phyloP scores from a whole-genome alignment of 2,888 invertebrate species.

The Eupithecia tripunctaria region DNA sequence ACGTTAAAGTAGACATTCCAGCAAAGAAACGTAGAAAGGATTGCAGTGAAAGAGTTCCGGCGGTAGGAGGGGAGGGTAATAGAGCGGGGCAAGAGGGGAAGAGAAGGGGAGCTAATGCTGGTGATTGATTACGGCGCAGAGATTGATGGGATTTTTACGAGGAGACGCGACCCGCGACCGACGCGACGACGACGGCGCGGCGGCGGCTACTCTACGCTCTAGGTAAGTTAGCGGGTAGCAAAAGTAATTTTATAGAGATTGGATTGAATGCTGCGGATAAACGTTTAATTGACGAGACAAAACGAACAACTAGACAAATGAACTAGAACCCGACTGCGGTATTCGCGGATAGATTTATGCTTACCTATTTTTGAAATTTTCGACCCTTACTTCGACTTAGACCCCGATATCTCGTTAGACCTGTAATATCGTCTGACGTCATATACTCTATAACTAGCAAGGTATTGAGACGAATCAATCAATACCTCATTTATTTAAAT shows the following conservation, averaged over 20 bases:
- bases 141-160: constrained; percentile 65
- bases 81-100: constrained; percentile 2
- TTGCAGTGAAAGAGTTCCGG: not conserved
- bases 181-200: constrained; percentile 9
- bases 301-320: no score
- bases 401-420: no score
- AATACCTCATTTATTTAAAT: no score
- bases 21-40: constrained; percentile 14
- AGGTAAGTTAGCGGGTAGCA: not conserved
- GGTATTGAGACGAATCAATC: no score
- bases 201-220: not conserved
- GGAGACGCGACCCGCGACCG: constrained; percentile 31
- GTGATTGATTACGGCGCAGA: constrained; percentile 41
- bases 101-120: constrained; percentile 22
- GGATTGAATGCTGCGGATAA: not conserved
- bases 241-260: not conserved
- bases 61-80: not conserved
- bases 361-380: no score
- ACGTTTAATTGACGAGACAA: not conserved
- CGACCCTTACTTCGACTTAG: no score
- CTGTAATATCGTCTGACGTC: no score
- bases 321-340: no score
- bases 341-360: no score
- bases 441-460: no score
- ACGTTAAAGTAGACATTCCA: constrained; percentile 8